Base-by-base conservation (phyloP, 2,113 vertebrate genomes). In the Morone chrysops region DNA sequence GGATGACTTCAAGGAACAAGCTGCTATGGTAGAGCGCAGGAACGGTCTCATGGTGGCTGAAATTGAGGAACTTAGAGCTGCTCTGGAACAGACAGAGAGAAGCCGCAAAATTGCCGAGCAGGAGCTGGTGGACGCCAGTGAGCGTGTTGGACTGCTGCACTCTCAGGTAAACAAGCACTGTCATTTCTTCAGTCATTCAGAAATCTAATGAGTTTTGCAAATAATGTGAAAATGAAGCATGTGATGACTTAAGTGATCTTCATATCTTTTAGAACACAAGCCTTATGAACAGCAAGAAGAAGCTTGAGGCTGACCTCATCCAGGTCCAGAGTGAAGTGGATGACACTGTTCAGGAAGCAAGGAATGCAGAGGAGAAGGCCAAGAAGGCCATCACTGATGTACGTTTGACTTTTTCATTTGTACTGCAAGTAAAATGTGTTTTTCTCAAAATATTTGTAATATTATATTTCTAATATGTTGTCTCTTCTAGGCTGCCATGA, bases 361-460 rank as follows among this genome's bases (percentile, higher is more conserved):
- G 92, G 12, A 98, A 98, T 0, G 97, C 97, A 0, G 97, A 98
- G 84, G 97, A 98, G 45, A 99, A 99, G 93, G 97, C 97, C 0
- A 99, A 98, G 92, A 98, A 98, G 83, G 97, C 97, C 18, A 97
- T 98, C 90, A 98, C 96, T 0, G 97, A 98, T 90, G 94, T 94
- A 83, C 1, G 88, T 60, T 73, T 77, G 59, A 2, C 17, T 47
- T 25, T 61, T 6, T 47, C n/a, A n/a, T 0, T 7, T 6, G 2
- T 2, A 5, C 17, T 8, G 1, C 2, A 59, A 25, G 3, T 70
- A 40, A 62, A 1, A 5, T 47, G 0, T 36, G 31, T 31, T 31
- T 31, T 31, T 3, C 31, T 31, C 31, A 31, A 31, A 31, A 31
- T 5, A 8, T 14, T 54, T 59, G 9, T 38, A 8, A 79, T 51